Evolutionary conservation across 2,113 vertebrate genomes (phyloP), one percentile per base, ranked within the genome.

Genomic region (Paratilapia polleni): DNA sequence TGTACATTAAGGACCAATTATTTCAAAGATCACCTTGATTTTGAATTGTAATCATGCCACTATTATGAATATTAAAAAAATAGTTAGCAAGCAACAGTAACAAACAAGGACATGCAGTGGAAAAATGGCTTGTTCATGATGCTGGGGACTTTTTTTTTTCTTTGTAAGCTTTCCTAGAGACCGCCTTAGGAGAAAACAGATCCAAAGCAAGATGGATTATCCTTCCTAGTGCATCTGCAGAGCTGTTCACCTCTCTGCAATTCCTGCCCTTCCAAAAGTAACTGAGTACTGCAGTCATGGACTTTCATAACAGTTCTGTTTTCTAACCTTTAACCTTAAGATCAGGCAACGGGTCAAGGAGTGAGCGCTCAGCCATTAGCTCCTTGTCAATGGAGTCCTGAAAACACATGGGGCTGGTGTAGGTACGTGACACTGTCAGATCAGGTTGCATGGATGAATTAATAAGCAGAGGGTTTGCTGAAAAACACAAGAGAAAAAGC

Each of bases 331-430:
- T 99, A 84, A 97, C 97, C 88, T 98, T 98, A 92, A 99, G 97
- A 91, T 99, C 97, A 0, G 98, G 96, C 82, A 99, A 78, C 0
- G 98, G 97, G 91, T 97, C 97, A 58, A 99, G 97, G 1, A 99
- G 92, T 0, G 94, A 93, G 86, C 83, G 93, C 78, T 96, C 94
- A 11, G 93, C 89, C 88, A 96, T 96, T 80, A 95, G 96, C 90
- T 99, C 98, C 94, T 99, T 99, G 95, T 99, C 97, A 86, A 97
- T 95, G 1, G 98, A 97, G 84, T 98, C 98, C 90, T 98, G 98
- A 24, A 99, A 97, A 91, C 98, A 99, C 95, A 99, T 98, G 38
- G 98, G 97, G n/a, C 98, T 97, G 2, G 97, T 98, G 95, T 99
- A 99, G 0, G 98, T 98, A 4, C 97, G 96, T 54, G 97, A 98